These are phyloP conservation scores for Hydrozoanthus gracilis DNA, from an alignment of 92 coral and sea anemone species.

Conservation along the genomic window DNA sequence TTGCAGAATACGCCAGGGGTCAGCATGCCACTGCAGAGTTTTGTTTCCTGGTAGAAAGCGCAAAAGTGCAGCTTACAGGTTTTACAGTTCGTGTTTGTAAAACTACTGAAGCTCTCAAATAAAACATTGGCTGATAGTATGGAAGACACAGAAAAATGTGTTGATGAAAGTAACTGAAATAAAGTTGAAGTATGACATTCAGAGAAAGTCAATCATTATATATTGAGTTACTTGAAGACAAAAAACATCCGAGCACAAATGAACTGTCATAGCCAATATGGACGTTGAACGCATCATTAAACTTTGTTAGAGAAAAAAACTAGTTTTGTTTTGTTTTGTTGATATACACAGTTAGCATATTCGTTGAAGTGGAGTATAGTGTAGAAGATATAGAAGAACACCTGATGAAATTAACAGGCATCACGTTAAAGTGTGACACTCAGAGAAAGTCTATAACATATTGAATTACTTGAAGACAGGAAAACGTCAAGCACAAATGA, in stretches of 20 bases:
- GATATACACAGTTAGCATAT: not conserved
- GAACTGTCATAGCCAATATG: slow-evolving; percentile 1
- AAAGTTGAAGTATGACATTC: slow-evolving; percentile 11
- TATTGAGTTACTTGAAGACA: not conserved
- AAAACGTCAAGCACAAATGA: not conserved
- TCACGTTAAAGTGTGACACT: not conserved
- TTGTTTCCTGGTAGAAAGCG: slow-evolving; percentile 11
- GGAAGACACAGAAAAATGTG: not conserved
- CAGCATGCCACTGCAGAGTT: slow-evolving; percentile 7
- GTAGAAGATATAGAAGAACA: not conserved
- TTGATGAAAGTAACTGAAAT: not conserved
- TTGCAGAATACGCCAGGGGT: slow-evolving; percentile 16
- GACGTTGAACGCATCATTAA: not conserved
- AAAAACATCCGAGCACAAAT: not conserved
- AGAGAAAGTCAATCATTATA: not conserved
- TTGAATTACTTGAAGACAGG: not conserved
- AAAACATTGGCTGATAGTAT: slow-evolving; percentile 1
- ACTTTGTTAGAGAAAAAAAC: not conserved
- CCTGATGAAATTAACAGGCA: not conserved
- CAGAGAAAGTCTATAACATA: not conserved
- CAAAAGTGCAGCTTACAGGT: not conserved
- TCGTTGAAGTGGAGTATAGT: not conserved
- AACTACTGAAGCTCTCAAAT: not conserved
- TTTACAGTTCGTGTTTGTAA: not conserved
- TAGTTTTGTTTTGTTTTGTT: not conserved